phyloP scores from a whole-genome alignment of 2,888 invertebrate species.

The Polydrusus tereticollis region DNA sequence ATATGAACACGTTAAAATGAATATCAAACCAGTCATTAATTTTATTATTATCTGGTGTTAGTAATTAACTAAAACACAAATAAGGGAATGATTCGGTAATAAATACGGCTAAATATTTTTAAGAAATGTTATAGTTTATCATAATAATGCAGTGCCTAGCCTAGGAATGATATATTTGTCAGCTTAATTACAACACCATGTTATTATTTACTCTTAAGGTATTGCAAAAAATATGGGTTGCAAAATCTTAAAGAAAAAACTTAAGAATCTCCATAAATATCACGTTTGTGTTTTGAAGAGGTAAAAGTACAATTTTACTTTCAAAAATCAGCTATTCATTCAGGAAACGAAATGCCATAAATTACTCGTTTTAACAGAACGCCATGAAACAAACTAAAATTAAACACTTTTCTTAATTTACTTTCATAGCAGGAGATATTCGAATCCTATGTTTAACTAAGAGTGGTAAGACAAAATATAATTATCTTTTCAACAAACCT shows the following conservation, averaged over 20 bases:
- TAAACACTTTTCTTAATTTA: slow-evolving; percentile 18
- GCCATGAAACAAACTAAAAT: slow-evolving; percentile 30
- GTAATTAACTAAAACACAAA: background rate
- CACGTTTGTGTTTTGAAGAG: background rate
- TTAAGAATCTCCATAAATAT: no score
- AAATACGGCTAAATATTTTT: background rate
- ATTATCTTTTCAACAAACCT: slow-evolving; percentile 18
- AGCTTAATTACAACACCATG: no score
- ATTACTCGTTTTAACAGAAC: slow-evolving; percentile 22
- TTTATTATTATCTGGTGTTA: background rate
- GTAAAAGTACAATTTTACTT: background rate
- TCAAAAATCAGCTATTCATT: background rate
- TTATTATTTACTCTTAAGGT: no score
- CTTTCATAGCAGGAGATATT: slow-evolving; percentile 38
- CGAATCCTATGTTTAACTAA: slow-evolving; percentile 22
- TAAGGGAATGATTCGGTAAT: background rate
- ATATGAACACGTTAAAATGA: no score
- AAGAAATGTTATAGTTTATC: no score
- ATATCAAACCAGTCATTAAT: background rate
- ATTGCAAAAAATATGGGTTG: no score
- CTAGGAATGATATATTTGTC: no score
- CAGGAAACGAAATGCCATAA: slow-evolving; percentile 9
- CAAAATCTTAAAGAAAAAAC: no score
- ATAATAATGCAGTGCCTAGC: no score
- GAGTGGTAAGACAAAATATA: slow-evolving; percentile 23